phyloP scores from a whole-genome alignment of 2,888 invertebrate genomes.

The Drepanosiphum platanoidis region DNA sequence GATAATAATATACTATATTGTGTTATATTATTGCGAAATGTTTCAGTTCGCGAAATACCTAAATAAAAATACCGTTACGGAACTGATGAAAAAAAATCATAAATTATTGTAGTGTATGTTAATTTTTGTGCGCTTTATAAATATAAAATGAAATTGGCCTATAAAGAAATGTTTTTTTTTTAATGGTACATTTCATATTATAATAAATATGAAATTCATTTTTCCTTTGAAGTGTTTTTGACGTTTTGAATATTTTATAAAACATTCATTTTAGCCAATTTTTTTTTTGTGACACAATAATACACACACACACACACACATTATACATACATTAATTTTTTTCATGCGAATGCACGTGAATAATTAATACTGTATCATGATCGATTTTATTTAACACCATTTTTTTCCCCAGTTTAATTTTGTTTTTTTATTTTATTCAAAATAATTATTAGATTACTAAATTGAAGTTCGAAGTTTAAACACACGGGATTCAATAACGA shows the following conservation, averaged over 20 bases:
- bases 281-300: too few species aligned
- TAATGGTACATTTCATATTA: background rate
- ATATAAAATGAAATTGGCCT: background rate
- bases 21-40: background rate
- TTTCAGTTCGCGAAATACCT: background rate
- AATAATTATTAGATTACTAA: too few species aligned
- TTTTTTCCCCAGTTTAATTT: background rate
- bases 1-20: too few species aligned
- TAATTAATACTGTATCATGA: background rate
- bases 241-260: background rate
- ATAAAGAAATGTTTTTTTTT: background rate
- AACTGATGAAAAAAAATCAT: background rate
- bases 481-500: too few species aligned
- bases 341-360: background rate
- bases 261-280: background rate
- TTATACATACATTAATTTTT: background rate
- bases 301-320: too few species aligned
- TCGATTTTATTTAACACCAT: background rate
- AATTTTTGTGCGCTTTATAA: background rate
- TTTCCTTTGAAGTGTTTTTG: background rate
- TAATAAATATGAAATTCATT: constrained; percentile 3
- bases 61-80: background rate
- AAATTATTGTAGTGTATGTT: background rate
- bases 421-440: background rate
- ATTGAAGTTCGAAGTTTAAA: too few species aligned